A percentile compares a stretch with the other conserved stretches of the same genome.
phyloP scores from a whole-genome alignment of 2,888 invertebrate genomes.

The Diadegma fenestrale region DNA sequence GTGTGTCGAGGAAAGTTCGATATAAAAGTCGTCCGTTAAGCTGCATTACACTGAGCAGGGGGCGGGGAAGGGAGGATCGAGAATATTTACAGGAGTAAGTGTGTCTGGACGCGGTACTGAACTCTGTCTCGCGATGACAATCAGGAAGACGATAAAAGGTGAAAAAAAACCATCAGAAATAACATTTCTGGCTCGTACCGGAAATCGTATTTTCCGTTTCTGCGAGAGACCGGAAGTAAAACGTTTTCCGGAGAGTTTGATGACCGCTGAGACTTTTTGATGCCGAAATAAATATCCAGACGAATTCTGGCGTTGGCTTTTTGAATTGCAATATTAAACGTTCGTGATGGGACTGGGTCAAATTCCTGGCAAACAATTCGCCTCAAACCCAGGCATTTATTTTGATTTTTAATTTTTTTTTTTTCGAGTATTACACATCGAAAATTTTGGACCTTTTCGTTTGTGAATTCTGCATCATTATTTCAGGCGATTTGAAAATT shows the following conservation, averaged over 20 bases:
- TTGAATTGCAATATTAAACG: background rate
- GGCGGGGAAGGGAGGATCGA: background rate
- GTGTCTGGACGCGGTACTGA: background rate
- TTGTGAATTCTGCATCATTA: background rate
- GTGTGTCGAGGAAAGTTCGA: background rate
- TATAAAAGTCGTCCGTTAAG: conserved; percentile 21
- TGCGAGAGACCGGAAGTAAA: background rate
- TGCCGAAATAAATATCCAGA: background rate
- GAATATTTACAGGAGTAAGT: background rate
- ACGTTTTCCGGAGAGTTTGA: background rate
- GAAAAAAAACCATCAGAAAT: background rate
- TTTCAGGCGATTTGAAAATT: background rate
- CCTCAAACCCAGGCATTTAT: background rate
- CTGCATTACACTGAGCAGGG: background rate
- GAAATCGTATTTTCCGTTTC: background rate
- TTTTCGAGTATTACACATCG: background rate
- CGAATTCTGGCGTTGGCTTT: background rate
- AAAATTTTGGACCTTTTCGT: background rate
- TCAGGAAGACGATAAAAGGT: background rate
- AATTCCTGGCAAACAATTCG: background rate
- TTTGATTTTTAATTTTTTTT: background rate
- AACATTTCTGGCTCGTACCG: background rate
- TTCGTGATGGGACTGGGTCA: background rate
- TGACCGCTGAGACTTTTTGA: background rate
- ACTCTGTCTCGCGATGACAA: conserved; percentile 3